phyloP scores from a whole-genome alignment of 2,113 vertebrate species.

The Tragelaphus strepsiceros region DNA sequence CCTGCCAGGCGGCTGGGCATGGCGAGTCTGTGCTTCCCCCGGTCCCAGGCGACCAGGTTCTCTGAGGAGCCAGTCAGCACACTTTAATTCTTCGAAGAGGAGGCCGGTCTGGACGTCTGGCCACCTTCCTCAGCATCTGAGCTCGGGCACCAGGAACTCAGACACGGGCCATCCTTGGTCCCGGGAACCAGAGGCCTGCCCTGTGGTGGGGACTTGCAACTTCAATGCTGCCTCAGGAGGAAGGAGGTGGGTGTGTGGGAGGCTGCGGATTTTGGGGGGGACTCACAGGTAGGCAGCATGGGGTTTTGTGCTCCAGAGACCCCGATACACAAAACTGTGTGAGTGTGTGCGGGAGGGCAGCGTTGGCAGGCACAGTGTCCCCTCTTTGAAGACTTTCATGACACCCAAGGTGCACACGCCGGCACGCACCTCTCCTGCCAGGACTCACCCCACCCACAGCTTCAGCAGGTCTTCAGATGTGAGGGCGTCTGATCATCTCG shows the following conservation, averaged over 20 bases:
- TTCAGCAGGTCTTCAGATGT: no score
- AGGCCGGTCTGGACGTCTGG: neutral
- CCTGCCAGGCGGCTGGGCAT: neutral
- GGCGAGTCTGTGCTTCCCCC: neutral
- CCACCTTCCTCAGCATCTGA: neutral
- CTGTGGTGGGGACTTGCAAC: neutral
- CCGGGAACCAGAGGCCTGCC: neutral
- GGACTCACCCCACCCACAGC: neutral
- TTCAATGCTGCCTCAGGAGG: neutral
- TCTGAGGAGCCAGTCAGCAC: neutral
- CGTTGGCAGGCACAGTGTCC: neutral
- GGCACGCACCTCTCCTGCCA: neutral
- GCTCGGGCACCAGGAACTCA: neutral
- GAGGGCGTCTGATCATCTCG: neutral
- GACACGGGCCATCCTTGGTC: accelerated
- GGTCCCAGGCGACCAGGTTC: neutral
- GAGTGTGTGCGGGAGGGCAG: neutral
- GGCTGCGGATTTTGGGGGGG: neutral
- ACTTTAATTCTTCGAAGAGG: neutral
- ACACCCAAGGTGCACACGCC: no score
- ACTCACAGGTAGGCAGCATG: neutral
- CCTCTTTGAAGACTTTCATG: neutral
- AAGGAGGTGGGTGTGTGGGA: neutral
- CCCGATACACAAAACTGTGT: neutral
- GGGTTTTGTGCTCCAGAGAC: neutral